These are phyloP conservation scores for Leistus spinibarbis DNA, from an alignment of 2,888 invertebrate genomes.

Conservation along the genomic window DNA sequence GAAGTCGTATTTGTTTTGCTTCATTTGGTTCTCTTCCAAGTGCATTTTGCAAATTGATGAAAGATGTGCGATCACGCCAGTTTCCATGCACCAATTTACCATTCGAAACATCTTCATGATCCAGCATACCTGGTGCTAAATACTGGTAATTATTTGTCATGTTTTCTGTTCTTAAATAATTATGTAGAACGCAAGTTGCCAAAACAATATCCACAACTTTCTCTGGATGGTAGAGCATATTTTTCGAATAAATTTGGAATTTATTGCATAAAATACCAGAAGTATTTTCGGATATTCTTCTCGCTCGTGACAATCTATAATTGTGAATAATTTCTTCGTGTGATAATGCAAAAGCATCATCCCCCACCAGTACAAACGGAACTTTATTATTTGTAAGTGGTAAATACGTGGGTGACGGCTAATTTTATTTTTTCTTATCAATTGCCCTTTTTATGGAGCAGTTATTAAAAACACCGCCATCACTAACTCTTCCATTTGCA, in stretches of 20 bases:
- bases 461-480: constrained; percentile 16
- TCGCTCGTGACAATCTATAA: constrained; percentile 42
- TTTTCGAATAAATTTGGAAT: constrained; percentile 43
- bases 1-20: not conserved
- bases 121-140: constrained; percentile 3
- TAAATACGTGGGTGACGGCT: not conserved
- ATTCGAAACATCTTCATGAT: constrained; percentile 3
- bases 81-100: not conserved
- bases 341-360: constrained; percentile 45
- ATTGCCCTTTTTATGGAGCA: not conserved
- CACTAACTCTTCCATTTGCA: constrained; percentile 10
- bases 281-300: constrained; percentile 44
- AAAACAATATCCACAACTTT: constrained; percentile 31
- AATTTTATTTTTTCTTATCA: not conserved
- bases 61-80: not conserved
- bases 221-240: constrained; percentile 17
- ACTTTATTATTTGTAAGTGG: constrained; percentile 7
- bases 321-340: constrained; percentile 41
- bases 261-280: constrained; percentile 43
- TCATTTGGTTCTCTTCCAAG: not conserved
- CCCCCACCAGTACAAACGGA: constrained; percentile 40
- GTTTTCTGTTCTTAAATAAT: constrained; percentile 14
- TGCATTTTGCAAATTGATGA: not conserved
- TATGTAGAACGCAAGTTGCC: constrained; percentile 4
- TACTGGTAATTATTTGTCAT: not conserved